Conservation (phyloP, 1,140 invertebrate species). For the Schlechtendalia chinensis region DNA sequence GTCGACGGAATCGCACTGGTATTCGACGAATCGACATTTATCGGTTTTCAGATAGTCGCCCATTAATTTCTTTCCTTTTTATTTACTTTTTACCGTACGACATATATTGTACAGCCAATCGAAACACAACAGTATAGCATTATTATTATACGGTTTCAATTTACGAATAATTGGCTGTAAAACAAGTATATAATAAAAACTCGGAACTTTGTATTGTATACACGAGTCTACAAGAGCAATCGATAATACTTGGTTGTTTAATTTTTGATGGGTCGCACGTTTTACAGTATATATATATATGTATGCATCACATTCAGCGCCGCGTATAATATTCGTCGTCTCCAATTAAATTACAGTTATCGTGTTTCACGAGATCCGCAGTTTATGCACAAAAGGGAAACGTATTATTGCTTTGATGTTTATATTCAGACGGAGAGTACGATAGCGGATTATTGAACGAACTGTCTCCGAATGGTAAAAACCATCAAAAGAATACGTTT, state of each 20-base stretch:
- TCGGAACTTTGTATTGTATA: neutral
- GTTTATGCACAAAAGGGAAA: too few relatives aligned
- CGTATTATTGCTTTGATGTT: too few relatives aligned
- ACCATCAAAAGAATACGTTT: too few relatives aligned
- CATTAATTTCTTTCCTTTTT: neutral
- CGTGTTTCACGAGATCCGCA: too few relatives aligned
- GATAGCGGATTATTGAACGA: too few relatives aligned
- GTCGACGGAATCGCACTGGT: neutral
- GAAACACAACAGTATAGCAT: too few relatives aligned
- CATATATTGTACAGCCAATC: neutral
- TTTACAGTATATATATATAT: neutral
- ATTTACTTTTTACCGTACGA: neutral
- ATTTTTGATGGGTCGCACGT: neutral
- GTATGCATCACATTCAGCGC: too few relatives aligned
- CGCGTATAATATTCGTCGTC: too few relatives aligned
- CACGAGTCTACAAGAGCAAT: neutral
- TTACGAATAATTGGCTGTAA: conserved; percentile 28
- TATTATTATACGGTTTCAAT: neutral
- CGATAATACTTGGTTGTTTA: conserved; percentile 3
- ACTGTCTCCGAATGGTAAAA: too few relatives aligned
- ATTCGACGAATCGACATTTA: neutral
- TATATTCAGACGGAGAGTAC: too few relatives aligned
- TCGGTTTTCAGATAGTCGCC: neutral
- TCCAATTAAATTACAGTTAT: too few relatives aligned
- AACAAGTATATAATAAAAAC: neutral